Evolutionary conservation across 1,140 invertebrate genomes (phyloP), one percentile per base, ranked within the genome.

Genomic region (Drosophila setifemur): DNA sequence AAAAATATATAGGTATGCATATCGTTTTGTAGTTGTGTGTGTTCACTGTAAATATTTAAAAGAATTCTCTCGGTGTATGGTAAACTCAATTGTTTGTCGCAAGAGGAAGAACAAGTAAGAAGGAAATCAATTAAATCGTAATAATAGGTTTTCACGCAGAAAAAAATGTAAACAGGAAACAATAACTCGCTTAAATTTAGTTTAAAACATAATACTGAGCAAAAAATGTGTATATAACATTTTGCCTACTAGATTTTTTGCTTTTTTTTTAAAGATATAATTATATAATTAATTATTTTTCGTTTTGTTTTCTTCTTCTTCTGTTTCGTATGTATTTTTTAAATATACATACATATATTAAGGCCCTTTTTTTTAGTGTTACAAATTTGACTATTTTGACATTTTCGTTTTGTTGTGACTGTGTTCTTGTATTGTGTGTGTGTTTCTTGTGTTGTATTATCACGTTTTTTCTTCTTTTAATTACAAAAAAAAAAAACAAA

Each of bases 201-300:
- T 88, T 88, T 88, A 88, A 79, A 88, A 88, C 78, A 88, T 88
- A 88, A 88, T 88, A 88, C 85, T 88, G 85, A 88, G 85, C 85
- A 88, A 88, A 88, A 88, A 85, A 85, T 81, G 73, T 79, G 75
- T 79, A 73, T 85, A 55, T 64, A 64, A 79, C 63, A 74, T 68
- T 88, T 78, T 82, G 71, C 67, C 73, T 75, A 63, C 54, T 68
- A 68, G 45, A 72, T 88, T 83, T 73, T 73, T 83, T 83, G 63
- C 78, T 73, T 83, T 73, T 61, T 53, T 48, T 45, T 14, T 55
- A 26, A 63, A 25, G 26, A 26, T 47, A 63, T 47, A 47, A 47
- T 5, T 33, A 12, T 12, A 12, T 61, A 64, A 43, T 58, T 61
- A 48, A 47, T 64, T 61, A 42, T 31, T 58, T 61, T 61, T 47